Percentiles rank a stretch among this genome's conserved stretches.
Conservation (phyloP, 2,888 invertebrate species). For the Leptinotarsa rubiginosa region DNA sequence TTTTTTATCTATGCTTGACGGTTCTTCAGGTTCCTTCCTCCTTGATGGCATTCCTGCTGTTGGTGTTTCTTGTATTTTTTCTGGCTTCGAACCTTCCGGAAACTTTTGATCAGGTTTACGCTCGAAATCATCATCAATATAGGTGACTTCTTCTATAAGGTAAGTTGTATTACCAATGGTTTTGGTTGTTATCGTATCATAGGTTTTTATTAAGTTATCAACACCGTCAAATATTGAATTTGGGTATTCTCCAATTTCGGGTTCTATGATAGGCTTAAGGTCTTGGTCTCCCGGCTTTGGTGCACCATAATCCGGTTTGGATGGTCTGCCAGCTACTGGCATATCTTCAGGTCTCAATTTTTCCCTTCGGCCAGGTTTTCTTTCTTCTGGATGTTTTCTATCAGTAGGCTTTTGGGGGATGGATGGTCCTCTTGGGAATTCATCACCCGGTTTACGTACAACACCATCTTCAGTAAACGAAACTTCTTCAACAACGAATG, state of each 20-base stretch:
- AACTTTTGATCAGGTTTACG: not conserved
- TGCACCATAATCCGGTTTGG: conserved; percentile 2
- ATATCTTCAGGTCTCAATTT: conserved; percentile 35
- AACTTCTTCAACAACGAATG: conserved; percentile 4
- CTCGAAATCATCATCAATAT: not conserved
- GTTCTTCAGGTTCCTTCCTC: conserved; percentile 18
- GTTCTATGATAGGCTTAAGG: not conserved
- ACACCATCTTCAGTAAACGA: not conserved
- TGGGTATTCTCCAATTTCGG: conserved; percentile 3
- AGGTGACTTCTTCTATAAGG: not conserved
- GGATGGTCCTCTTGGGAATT: conserved; percentile 6
- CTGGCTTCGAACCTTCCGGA: not conserved
- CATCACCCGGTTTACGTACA: not conserved
- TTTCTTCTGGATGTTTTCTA: conserved; percentile 5
- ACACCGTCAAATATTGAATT: not conserved
- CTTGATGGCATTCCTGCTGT: conserved; percentile 22
- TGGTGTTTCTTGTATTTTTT: conserved; percentile 11
- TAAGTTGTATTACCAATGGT: not conserved
- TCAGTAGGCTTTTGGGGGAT: too few relatives aligned
- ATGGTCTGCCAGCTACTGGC: conserved; percentile 43
- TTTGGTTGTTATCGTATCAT: not conserved
- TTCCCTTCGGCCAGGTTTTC: conserved; percentile 6
- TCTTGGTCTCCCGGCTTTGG: not conserved
- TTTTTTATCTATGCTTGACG: not conserved
- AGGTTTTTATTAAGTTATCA: not conserved